phyloP scores from a whole-genome alignment of 2,888 invertebrate genomes.

The Sarcophaga variegata region DNA sequence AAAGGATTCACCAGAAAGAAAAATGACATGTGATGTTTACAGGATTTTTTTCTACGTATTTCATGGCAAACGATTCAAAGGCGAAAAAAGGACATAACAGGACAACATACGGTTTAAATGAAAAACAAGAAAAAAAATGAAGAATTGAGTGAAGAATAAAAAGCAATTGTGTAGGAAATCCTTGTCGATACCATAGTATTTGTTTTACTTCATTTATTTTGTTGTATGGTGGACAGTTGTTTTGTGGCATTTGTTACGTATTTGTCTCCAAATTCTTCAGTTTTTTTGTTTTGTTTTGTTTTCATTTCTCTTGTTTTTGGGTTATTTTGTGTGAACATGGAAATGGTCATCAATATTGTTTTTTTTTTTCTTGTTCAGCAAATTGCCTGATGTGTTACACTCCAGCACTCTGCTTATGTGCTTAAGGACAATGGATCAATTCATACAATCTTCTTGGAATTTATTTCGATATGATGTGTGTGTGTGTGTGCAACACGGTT shows the following conservation, averaged over 20 bases:
- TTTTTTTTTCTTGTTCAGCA: constrained; percentile 33
- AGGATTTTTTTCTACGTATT: neutral
- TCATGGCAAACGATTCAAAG: too few relatives aligned
- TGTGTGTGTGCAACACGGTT: neutral
- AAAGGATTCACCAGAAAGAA: constrained; percentile 11
- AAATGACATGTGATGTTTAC: constrained; percentile 45
- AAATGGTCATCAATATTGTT: constrained; percentile 64
- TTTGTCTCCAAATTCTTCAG: neutral
- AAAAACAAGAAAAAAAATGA: too few relatives aligned
- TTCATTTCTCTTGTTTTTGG: constrained; percentile 19
- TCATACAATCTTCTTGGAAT: constrained; percentile 45
- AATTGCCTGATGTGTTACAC: constrained; percentile 68
- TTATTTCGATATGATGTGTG: neutral
- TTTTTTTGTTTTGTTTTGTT: constrained; percentile 17
- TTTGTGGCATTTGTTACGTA: constrained; percentile 49
- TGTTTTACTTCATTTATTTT: constrained; percentile 34
- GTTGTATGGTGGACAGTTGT: constrained; percentile 43
- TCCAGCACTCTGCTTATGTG: constrained; percentile 50
- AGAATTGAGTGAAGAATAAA: too few relatives aligned
- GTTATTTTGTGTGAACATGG: constrained; percentile 45
- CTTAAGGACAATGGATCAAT: constrained; percentile 61
- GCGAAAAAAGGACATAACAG: neutral
- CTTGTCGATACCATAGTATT: constrained; percentile 16
- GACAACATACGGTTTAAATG: too few relatives aligned
- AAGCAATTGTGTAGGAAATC: too few relatives aligned